Conservation (phyloP, 2,888 invertebrate genomes). For the Lepidonotus clava region DNA sequence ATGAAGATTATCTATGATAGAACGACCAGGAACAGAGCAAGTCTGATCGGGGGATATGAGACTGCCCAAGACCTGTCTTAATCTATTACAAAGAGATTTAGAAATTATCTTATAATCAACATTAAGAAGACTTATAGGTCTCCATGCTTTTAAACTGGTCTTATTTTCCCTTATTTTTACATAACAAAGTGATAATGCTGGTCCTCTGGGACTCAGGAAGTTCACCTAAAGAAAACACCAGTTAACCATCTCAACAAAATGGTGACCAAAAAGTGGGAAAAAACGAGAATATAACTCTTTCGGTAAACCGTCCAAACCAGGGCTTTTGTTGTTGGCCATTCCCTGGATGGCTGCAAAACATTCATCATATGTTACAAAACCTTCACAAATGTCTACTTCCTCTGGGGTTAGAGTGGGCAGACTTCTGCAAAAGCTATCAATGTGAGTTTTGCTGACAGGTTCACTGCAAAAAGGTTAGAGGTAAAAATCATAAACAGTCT, state of each 20-base stretch:
- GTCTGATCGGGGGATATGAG: background rate
- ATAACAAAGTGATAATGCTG: background rate
- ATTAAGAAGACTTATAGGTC: no score
- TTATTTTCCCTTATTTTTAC: no score
- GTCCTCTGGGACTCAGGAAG: background rate
- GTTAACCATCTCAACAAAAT: background rate
- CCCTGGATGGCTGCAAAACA: background rate
- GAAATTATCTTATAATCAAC: slow-evolving; percentile 47
- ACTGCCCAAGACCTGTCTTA: background rate
- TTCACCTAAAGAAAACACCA: background rate
- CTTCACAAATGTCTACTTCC: background rate
- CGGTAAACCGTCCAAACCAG: background rate
- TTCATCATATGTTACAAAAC: background rate
- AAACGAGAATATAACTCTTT: background rate
- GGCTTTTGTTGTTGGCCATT: background rate
- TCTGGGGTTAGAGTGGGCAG: background rate
- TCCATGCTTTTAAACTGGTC: no score
- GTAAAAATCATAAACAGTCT: no score
- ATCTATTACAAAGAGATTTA: background rate
- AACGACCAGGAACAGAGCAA: background rate
- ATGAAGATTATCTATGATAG: slow-evolving; percentile 16
- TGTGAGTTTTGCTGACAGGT: background rate
- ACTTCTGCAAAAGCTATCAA: background rate
- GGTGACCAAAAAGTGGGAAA: background rate
- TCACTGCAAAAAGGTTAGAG: no score